Base-by-base conservation (phyloP, 2,888 invertebrate species). In the Halocaridina rubra region DNA sequence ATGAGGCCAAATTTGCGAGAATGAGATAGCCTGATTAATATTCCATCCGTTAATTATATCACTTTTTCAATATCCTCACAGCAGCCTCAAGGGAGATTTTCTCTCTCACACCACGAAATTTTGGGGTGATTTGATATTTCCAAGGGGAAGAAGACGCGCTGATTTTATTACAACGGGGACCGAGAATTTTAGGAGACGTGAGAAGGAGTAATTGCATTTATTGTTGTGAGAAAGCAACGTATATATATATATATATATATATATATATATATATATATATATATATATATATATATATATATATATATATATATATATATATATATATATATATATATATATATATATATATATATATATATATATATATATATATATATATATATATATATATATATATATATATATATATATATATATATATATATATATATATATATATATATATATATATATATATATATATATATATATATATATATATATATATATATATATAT, bases 281-380 rank as follows among this genome's bases (percentile, higher is more conserved):
- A 46, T 13, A 39, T 4, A 64, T 3, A 4, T 64, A 64, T 64
- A 4, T 64, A 4, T 64, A 4, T 64, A 4, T 64, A 4, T 64
- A 4, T 64, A 64, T 64, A 64, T 64, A 64, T 64, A 64, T 64
- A 64, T 64, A 64, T 64, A 64, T 64, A 64, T 64, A 64, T 64
- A 64, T 64, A 64, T 64, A 64, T 64, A 64, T 64, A 64, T 64
- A 64, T 64, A 64, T 64, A 64, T 64, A 64, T 64, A 64, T 64
- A 64, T 64, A 64, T 4, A 64, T 3, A 64, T 4, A 64, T 4
- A 64, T 4, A 64, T 3, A 64, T 4, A 64, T 4, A 64, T 4
- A 22, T 4, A 22, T 4, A 22, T 4, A 22, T 4, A 64, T 4
- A 64, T 22, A 64, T 4, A 64, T 4, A 64, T 4, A 64, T 4